Conservation (phyloP, 2,113 vertebrate genomes). For the Epinephelus moara region DNA sequence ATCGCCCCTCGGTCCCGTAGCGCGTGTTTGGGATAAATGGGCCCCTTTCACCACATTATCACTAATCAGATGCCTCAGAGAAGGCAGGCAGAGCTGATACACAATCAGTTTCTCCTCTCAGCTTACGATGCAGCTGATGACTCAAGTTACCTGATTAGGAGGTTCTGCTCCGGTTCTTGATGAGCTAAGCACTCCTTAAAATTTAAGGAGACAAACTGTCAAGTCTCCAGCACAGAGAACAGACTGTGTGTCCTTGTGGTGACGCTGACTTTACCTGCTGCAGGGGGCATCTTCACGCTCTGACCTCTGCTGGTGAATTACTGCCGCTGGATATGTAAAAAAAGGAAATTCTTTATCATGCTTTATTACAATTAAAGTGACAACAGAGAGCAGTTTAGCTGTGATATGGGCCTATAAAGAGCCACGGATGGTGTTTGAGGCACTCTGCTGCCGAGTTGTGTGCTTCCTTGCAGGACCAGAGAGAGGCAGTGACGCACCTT, state of each 20-base stretch:
- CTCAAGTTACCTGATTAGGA: slow-evolving; percentile 22
- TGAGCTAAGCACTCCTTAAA: not conserved
- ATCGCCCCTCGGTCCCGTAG: not conserved
- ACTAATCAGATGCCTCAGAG: slow-evolving; percentile 26
- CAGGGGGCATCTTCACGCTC: not conserved
- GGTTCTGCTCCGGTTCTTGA: slow-evolving; percentile 5
- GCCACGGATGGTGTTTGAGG: not conserved
- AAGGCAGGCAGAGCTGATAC: not conserved
- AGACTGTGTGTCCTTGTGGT: not conserved
- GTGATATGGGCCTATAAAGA: not conserved
- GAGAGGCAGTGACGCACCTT: slow-evolving; percentile 83
- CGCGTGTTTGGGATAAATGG: slow-evolving; percentile 17
- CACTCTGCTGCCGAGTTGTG: slow-evolving; percentile 51
- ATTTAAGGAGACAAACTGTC: not conserved
- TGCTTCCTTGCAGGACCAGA: slow-evolving; percentile 74
- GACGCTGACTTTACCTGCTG: not conserved
- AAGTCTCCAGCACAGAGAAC: not conserved
- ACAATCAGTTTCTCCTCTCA: slow-evolving; percentile 24
- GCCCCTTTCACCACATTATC: slow-evolving; percentile 24
- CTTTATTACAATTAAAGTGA: not conserved
- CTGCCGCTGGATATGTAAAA: not conserved
- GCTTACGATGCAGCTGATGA: slow-evolving; percentile 10
- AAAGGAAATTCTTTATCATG: not conserved
- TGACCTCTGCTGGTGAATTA: slow-evolving; percentile 15
- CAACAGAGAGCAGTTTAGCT: not conserved